phyloP scores from a whole-genome alignment of 2,888 invertebrate species.

The Harmothoe impar region DNA sequence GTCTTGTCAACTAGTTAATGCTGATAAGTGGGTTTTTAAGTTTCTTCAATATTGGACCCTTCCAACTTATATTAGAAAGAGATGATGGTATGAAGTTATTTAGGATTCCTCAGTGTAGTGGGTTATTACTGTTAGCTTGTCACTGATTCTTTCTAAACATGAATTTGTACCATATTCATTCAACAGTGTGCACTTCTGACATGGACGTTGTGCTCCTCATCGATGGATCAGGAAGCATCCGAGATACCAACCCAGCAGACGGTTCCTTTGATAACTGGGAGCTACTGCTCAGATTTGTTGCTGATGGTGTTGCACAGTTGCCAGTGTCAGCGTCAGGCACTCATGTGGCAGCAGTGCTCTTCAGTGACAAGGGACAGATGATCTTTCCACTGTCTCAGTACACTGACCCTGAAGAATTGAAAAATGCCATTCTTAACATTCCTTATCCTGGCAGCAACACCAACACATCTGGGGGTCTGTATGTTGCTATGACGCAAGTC shows the following conservation, averaged over 20 bases:
- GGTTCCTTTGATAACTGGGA: constrained; percentile 61
- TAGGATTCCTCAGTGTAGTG: too few species aligned
- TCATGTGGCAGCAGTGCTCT: neutral
- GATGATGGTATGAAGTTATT: too few species aligned
- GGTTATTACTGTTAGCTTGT: too few species aligned
- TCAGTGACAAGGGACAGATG: constrained; percentile 40
- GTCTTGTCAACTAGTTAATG: too few species aligned
- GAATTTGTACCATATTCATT: too few species aligned
- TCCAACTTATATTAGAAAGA: too few species aligned
- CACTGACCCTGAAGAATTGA: neutral
- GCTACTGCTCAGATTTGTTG: constrained; percentile 58
- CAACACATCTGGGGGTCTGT: constrained; percentile 36
- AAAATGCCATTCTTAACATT: neutral
- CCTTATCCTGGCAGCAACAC: constrained; percentile 16
- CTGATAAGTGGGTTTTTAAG: too few species aligned
- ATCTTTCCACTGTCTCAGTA: constrained; percentile 12
- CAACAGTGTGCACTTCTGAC: neutral
- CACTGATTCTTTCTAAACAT: too few species aligned
- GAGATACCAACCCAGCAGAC: constrained; percentile 63
- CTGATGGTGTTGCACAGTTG: neutral
- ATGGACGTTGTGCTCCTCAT: constrained; percentile 66
- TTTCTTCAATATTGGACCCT: too few species aligned
- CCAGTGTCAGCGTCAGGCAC: constrained; percentile 1
- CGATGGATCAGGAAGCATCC: constrained; percentile 67
- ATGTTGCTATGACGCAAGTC: neutral